A percentile compares a stretch with the other conserved stretches of the same genome.
These are phyloP conservation scores for Folsomia manolachei DNA, from an alignment of 2,888 invertebrate genomes.

Conservation along the genomic window DNA sequence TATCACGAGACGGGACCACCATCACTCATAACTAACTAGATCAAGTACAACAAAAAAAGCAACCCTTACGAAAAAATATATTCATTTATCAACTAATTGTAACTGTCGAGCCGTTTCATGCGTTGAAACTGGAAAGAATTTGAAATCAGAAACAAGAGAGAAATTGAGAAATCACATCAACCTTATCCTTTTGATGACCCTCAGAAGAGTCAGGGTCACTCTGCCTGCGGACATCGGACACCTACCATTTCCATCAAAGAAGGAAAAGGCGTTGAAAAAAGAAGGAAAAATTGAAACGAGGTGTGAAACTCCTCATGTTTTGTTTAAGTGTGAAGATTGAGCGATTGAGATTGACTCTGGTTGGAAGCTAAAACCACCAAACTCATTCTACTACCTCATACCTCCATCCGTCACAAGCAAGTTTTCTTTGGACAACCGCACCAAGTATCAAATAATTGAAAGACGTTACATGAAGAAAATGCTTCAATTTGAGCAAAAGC, in stretches of 20 bases:
- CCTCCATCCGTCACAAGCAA: not conserved
- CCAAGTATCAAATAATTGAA: not conserved
- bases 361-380: no score
- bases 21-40: not conserved
- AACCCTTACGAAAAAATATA: not conserved
- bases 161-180: not conserved
- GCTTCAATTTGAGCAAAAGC: not conserved
- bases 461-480: not conserved
- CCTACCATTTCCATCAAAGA: no score
- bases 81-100: not conserved
- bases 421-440: not conserved
- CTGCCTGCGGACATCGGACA: not conserved
- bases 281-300: constrained; percentile 15
- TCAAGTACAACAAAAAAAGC: no score
- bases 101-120: not conserved
- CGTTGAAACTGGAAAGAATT: not conserved
- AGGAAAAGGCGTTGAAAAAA: not conserved
- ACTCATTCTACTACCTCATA: not conserved
- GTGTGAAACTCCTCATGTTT: constrained; percentile 25
- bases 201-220: not conserved
- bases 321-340: constrained; percentile 1
- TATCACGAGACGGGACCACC: not conserved
- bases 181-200: constrained; percentile 13
- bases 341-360: not conserved
- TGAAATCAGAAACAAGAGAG: not conserved